A percentile compares a stretch with the other conserved stretches of the same genome.
Conservation (phyloP, 2,888 invertebrate genomes). For the Callimorpha dominula region DNA sequence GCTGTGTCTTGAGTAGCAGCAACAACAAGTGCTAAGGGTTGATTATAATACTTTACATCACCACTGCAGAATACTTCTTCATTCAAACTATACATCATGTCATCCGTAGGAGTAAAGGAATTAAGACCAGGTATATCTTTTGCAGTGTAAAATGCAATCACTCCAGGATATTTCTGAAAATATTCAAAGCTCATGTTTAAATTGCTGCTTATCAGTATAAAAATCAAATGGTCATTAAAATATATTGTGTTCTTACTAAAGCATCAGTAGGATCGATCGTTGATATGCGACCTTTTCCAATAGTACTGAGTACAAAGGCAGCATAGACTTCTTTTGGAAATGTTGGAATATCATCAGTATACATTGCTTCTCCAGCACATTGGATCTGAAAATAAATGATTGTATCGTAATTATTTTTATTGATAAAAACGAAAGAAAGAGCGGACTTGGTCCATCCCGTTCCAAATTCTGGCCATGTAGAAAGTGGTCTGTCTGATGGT, state of each 20-base stretch:
- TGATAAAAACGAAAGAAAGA: no score
- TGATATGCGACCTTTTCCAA: slow-evolving; percentile 84
- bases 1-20: slow-evolving; percentile 85
- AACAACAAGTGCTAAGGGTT: slow-evolving; percentile 89
- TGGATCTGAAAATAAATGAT: slow-evolving; percentile 70
- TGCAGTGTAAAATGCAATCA: slow-evolving; percentile 88
- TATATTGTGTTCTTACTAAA: slow-evolving; percentile 75
- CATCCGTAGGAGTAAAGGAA: slow-evolving; percentile 69
- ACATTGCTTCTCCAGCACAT: slow-evolving; percentile 89
- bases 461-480: no score
- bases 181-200: background rate
- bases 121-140: slow-evolving; percentile 90
- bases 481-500: no score
- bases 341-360: slow-evolving; percentile 88
- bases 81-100: slow-evolving; percentile 34
- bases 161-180: slow-evolving; percentile 87
- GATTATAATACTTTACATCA: slow-evolving; percentile 87
- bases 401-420: no score
- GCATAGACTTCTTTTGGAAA: slow-evolving; percentile 88
- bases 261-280: slow-evolving; percentile 88
- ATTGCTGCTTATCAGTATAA: no score
- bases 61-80: slow-evolving; percentile 83
- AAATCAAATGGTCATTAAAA: no score
- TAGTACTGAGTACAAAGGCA: slow-evolving; percentile 88
- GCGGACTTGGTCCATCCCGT: no score